Evolutionary conservation across 2,113 vertebrate species (phyloP), one percentile per base, ranked within the genome.

Genomic region (Eulacestoma nigropectus): DNA sequence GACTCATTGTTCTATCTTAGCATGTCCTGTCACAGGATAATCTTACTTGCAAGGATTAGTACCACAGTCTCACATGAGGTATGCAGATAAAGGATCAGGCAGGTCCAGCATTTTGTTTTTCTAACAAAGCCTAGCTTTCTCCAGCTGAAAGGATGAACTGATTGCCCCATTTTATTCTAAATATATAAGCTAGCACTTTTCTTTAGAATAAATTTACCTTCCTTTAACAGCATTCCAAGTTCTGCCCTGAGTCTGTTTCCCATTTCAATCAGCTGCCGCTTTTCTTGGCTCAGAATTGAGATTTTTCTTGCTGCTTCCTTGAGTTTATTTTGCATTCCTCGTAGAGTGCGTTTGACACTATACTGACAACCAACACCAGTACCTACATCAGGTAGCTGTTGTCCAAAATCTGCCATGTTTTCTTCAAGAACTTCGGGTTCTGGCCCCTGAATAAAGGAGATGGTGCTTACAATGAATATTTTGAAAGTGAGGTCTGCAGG

Each of bases 241-340:
- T 98, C 97, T 1, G 98, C 98, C 7, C 98, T 98, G 35, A 99
- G 98, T 75, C 98, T 91, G 96, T 99, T 99, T 88, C 98, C 98
- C 95, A 99, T 97, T 91, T 99, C 99, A 60, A 99, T 98, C 80
- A 99, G 98, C 87, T 99, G 99, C 57, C 95, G 98, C 72, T 98
- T 99, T 85, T 99, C 98, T 73, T 91, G 97, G 93, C 88, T 98
- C 73, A 99, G 97, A 70, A 89, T 68, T 32, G 97, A 96, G 49
- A 99, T 98, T 70, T 95, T 98, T 37, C 91, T 97, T 32, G 96
- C 95, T 4, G 99, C 98, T 96, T 98, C 98, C 91, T 98, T 98
- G 67, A 99, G 97, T 77, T 98, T 98, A 81, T 67, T 83, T 50
- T 87, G 98, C 21, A 98, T 96, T 52, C 62, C 83, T 50, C 27